These are phyloP conservation scores for Grapholita molesta DNA, from an alignment of 1,140 invertebrate genomes.

Conservation along the genomic window DNA sequence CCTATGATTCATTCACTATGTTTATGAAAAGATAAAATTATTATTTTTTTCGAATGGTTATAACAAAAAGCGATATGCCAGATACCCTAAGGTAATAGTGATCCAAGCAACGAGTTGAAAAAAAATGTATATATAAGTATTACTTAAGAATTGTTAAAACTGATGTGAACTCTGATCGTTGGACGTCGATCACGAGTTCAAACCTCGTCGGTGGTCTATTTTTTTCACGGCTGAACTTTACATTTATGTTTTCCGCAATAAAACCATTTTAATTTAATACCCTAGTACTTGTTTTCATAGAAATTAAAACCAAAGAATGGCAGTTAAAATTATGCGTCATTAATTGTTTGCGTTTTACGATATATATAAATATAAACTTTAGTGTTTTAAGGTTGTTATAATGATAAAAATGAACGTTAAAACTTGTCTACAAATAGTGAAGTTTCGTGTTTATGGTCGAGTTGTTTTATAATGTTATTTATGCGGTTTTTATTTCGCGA, in stretches of 20 bases:
- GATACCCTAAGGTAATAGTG: too few species aligned
- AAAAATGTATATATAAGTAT: too few species aligned
- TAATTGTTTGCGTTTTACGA: not conserved
- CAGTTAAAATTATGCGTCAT: not conserved
- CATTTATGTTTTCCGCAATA: not conserved
- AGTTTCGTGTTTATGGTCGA: not conserved
- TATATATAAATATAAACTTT: not conserved
- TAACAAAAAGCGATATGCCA: too few species aligned
- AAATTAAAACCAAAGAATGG: not conserved
- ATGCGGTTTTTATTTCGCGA: too few species aligned
- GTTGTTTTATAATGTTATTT: not conserved
- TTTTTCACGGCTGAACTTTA: not conserved
- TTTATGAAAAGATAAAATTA: too few species aligned
- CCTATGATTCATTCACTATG: too few species aligned
- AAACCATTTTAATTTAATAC: not conserved
- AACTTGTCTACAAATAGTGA: not conserved
- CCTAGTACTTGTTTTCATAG: not conserved
- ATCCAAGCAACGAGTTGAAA: too few species aligned
- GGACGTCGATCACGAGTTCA: not conserved
- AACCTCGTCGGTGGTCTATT: not conserved
- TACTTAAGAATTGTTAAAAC: too few species aligned
- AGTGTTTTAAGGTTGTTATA: not conserved
- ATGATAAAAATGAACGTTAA: not conserved
- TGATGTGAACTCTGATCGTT: not conserved
- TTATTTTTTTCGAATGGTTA: too few species aligned